Evolutionary conservation across 2,888 invertebrate species (phyloP).

Genomic region (Clivina fossor): DNA sequence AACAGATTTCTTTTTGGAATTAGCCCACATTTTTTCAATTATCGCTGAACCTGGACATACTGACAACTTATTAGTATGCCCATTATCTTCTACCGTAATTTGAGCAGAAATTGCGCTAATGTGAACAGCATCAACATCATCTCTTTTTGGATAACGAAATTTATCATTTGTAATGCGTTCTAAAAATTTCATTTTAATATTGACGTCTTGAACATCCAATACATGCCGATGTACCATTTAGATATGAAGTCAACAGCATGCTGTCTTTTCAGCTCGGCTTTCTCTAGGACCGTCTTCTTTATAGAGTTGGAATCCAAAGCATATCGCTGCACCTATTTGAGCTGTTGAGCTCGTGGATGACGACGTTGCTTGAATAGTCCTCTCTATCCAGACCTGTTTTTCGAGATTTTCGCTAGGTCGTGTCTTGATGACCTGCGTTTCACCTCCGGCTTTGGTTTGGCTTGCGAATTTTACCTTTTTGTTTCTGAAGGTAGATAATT

Average conservation of each 20-base stretch:
- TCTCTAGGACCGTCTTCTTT: too few species aligned
- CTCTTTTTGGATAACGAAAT: not conserved
- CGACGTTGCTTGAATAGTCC: too few species aligned
- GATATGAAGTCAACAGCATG: constrained; percentile 4
- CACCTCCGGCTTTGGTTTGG: too few species aligned
- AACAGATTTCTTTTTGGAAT: constrained; percentile 5
- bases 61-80: not conserved
- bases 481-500: too few species aligned
- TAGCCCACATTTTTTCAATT: constrained; percentile 4
- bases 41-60: not conserved
- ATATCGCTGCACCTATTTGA: too few species aligned
- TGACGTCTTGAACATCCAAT: not conserved
- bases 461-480: too few species aligned
- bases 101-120: constrained; percentile 41
- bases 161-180: constrained; percentile 4
- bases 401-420: too few species aligned
- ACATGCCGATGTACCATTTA: constrained; percentile 5
- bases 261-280: too few species aligned
- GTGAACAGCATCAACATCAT: not conserved
- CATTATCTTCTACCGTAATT: not conserved
- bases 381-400: too few species aligned
- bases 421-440: too few species aligned
- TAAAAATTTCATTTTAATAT: constrained; percentile 5
- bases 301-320: too few species aligned
- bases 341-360: too few species aligned